A percentile compares a stretch with the other conserved stretches of the same genome.
These are phyloP conservation scores for Anguilla anguilla DNA, from an alignment of 2,797 vertebrate species.

Conservation along the genomic window DNA sequence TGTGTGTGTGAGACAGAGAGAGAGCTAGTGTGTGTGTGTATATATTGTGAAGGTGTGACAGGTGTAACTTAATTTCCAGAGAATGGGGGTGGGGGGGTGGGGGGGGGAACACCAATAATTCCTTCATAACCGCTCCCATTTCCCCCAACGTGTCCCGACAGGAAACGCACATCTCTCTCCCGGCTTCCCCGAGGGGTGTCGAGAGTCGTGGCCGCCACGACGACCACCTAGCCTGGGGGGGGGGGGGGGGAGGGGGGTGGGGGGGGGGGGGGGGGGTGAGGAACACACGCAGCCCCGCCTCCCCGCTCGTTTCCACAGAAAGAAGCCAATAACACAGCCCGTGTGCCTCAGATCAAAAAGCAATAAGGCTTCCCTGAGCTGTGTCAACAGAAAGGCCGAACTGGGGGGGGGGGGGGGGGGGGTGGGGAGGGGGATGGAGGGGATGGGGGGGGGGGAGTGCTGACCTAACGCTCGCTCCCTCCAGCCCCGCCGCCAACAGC, in stretches of 20 bases:
- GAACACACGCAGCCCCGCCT: background rate
- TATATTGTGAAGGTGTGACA: background rate
- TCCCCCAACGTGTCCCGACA: background rate
- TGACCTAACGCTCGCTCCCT: background rate
- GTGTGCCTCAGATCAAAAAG: conserved; percentile 18
- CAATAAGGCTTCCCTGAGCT: conserved; percentile 16
- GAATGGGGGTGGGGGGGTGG: too few relatives aligned
- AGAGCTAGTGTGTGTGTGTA: background rate
- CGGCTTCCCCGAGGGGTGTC: background rate
- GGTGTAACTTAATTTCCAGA: too few relatives aligned
- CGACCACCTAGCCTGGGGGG: too few relatives aligned
- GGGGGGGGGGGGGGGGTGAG: background rate
- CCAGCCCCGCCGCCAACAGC: background rate
- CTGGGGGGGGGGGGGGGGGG: background rate
- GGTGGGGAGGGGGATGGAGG: too few relatives aligned
- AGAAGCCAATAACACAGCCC: background rate
- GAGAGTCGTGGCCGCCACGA: too few relatives aligned
- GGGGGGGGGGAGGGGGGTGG: background rate
- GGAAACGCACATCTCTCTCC: background rate
- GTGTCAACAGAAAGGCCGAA: background rate
- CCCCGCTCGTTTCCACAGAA: conserved; percentile 6
- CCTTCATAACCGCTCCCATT: background rate
- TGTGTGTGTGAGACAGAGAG: background rate
- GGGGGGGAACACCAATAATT: background rate
- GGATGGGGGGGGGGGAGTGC: too few relatives aligned